Evolutionary conservation across 2,888 invertebrate species (phyloP), one percentile per base, ranked within the genome.

Genomic region (Epistrophe grossulariae): DNA sequence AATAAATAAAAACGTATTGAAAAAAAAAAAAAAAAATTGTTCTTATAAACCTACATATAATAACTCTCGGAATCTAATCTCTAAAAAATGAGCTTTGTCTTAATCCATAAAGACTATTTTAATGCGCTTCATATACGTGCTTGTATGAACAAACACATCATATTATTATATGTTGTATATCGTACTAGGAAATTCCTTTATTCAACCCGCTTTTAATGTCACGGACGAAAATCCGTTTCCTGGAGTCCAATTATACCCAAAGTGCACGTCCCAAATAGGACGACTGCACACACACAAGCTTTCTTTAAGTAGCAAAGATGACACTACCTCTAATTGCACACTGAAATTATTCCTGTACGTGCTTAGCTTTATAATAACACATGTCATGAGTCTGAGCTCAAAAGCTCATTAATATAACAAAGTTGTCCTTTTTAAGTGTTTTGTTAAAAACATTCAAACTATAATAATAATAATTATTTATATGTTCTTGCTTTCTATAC

Each of bases 321-420:
- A 80, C 76, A 84, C 84, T 60, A 72, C 50, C 84, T 70, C 84
- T 85, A 85, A 85, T 85, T 85, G 81, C 84, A 85, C 77, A 81
- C 81, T 81, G 81, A 84, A 84, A 84, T 81, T 81, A 77, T 80
- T 84, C 81, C 72, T 62, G 77, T 76, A 81, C 80, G 81, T 81
- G 68, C 72, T 68, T 68, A 1, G 68, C 50, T 68, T 66, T 62
- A 78, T 81, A 70, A 85, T 78, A 81, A 80, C 84, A 73, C 76
- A 77, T 59, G 81, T 80, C 84, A 78, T 73, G 81, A 57, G 19
- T 50, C 68, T 77, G 81, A 73, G 73, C 68, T 81, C 81, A 72
- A 77, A 85, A 85, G 77, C 84, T 85, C 84, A 80, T 85, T 81
- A 81, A 72, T 81, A 76, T 76, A 72, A 66, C 74, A 84, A 84